Base-by-base conservation (phyloP, 1,140 invertebrate genomes). In the Cheumatopsyche charites region DNA sequence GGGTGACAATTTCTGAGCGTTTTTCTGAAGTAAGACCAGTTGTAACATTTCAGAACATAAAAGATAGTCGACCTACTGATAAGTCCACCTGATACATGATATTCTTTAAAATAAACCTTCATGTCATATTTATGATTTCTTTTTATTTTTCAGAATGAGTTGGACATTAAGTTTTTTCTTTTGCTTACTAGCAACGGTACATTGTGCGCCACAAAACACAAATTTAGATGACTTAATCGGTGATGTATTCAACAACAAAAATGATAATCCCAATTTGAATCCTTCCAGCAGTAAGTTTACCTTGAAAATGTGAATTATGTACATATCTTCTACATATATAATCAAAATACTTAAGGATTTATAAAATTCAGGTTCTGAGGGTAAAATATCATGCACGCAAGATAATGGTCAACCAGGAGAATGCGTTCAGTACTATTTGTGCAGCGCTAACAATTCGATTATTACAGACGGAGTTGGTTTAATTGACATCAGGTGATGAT, bases 381-480 rank as follows among this genome's bases (percentile, higher is more conserved):
- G 70, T 29, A 49, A 21, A 43, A 76, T 63, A 0, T 63, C 75
- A 0, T 68, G 66, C 25, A 55, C n/a, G 0, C 1, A 9, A 15
- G 66, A 68, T 3, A 55, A 4, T 12, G 41, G 15, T 12, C 7
- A 29, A 19, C 12, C 6, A 15, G 82, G 82, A 3, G 78, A 79
- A 29, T 84, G 82, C 63, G 80, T 83, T 5, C 73, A 70, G 0
- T 93, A 92, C 78, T 93, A 90, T 78, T 85, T 89, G 12, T 93
- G 92, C 71, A 84, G 86, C 17, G 71, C 71, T 0, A 79, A 78
- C 63, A 80, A 82, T 58, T 86, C 86, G 0, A 87, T 94, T 21
- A 85, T 89, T 49, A 88, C 86, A 0, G 87, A 93, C 77, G 93
- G 93, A 2, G 79, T 86, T 17, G 90, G 90, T 29, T 81, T 94